Conservation (phyloP, 2,797 vertebrate species). For the Adelosebastes latens region DNA sequence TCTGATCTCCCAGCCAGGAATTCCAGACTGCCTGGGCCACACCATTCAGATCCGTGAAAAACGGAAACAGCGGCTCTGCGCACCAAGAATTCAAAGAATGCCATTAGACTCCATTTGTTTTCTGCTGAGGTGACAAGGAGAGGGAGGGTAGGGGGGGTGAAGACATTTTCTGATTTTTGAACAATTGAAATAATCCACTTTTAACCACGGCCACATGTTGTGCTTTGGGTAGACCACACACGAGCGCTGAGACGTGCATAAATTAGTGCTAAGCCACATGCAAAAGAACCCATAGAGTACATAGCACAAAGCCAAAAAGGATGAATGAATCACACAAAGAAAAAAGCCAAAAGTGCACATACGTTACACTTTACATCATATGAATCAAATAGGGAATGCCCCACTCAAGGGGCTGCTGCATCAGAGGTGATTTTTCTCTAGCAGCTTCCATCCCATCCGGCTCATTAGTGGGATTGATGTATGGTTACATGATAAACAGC, state of each 20-base stretch:
- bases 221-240: constrained; percentile 80
- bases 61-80: constrained; percentile 74
- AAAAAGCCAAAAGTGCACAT: not conserved
- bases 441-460: constrained; percentile 34
- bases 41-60: constrained; percentile 79
- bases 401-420: not conserved
- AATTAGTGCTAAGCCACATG: constrained; percentile 22
- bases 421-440: constrained; percentile 29
- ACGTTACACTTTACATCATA: constrained; percentile 6
- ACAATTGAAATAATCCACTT: constrained; percentile 83
- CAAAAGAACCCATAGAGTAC: not conserved
- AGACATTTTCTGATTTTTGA: constrained; percentile 83
- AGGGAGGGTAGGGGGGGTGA: constrained; percentile 46
- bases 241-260: constrained; percentile 17
- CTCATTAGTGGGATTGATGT: constrained; percentile 34
- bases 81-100: constrained; percentile 89
- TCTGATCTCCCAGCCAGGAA: constrained; percentile 74
- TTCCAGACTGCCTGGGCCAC: constrained; percentile 72
- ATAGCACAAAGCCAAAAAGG: constrained; percentile 9
- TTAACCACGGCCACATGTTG: constrained; percentile 87
- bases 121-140: constrained; percentile 55
- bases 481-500: constrained; percentile 37
- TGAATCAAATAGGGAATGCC: constrained; percentile 3
- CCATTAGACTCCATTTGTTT: constrained; percentile 81
- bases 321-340: constrained; percentile 30